Evolutionary conservation across 2,888 invertebrate genomes (phyloP), one percentile per base, ranked within the genome.

Genomic region (Myopa tessellatipennis): DNA sequence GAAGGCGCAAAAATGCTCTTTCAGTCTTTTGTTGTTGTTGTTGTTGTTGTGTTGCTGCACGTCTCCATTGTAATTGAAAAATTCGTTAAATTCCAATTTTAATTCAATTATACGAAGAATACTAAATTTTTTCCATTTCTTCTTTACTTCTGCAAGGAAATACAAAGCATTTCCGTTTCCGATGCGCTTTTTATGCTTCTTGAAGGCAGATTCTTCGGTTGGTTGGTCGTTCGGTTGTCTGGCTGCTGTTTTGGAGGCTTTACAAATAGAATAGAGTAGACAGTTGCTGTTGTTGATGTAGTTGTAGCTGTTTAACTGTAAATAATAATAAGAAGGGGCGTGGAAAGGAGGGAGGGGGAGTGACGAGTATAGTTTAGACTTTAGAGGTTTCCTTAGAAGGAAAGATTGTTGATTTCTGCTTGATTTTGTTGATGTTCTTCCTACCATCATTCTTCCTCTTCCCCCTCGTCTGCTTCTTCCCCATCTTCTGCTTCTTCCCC

Each of bases 41-140:
- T n/a, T 68, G 10, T 12, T 68, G 68, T 40, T 68, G 38, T 68
- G 68, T n/a, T 18, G 18, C 45, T 69, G 45, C n/a, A 10, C 26
- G 18, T 61, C 67, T 18, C 34, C 36, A 80, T 76, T 80, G 79
- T 83, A 84, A 84, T 84, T 83, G 81, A 85, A 85, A 83, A 85
- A 83, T 83, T 77, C 78, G 75, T 77, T 80, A 75, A 77, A 80
- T 80, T 83, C 82, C 82, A 79, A 81, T 83, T 85, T 82, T 78
- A 83, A 82, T 81, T 78, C 80, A 83, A 82, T 81, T 82, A 82
- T 81, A 50, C 65, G 16, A 36, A 77, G 18, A 34, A 52, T 45
- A 50, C 50, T 34, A 38, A 16, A 65, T 65, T 14, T 65, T 36
- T 65, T 34, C 36, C 3, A 26, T 61, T 26, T 61, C 4, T 8